Percentiles rank a stretch among this genome's conserved stretches.
These are phyloP conservation scores for Oriolus oriolus DNA, from an alignment of 2,113 vertebrate species.

Conservation along the genomic window DNA sequence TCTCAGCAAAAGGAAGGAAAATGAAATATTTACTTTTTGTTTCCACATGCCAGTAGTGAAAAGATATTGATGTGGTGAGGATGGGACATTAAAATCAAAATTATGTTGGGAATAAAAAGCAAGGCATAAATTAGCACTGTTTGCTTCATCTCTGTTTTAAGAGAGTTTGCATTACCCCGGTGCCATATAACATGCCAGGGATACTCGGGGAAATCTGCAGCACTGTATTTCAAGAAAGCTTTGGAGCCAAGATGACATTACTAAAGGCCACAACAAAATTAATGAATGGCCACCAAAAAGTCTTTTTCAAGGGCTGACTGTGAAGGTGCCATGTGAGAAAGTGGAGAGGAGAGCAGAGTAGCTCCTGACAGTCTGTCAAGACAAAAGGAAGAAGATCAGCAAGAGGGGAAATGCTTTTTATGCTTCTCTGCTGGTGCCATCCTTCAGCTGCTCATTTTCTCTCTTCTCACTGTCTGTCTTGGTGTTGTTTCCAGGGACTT, in stretches of 20 bases:
- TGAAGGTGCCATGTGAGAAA: background rate
- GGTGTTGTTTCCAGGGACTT: background rate
- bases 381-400: background rate
- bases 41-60: slow-evolving; percentile 39
- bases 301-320: background rate
- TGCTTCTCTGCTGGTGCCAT: background rate
- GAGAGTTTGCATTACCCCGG: background rate
- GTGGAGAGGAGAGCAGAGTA: background rate
- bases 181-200: background rate
- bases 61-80: slow-evolving; percentile 49
- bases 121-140: slow-evolving; percentile 58
- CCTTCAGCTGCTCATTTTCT: background rate
- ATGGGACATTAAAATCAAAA: slow-evolving; percentile 62
- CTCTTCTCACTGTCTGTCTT: background rate
- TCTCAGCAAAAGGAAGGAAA: background rate
- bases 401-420: background rate
- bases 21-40: slow-evolving; percentile 57
- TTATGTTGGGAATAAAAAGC: slow-evolving; percentile 63
- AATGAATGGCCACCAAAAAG: slow-evolving; percentile 29
- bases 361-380: background rate
- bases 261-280: slow-evolving; percentile 39
- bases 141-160: slow-evolving; percentile 50
- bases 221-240: slow-evolving; percentile 31
- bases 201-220: background rate
- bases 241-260: slow-evolving; percentile 27